Evolutionary conservation across 2,797 vertebrate species (phyloP).

Genomic region (Amniataba percoides): DNA sequence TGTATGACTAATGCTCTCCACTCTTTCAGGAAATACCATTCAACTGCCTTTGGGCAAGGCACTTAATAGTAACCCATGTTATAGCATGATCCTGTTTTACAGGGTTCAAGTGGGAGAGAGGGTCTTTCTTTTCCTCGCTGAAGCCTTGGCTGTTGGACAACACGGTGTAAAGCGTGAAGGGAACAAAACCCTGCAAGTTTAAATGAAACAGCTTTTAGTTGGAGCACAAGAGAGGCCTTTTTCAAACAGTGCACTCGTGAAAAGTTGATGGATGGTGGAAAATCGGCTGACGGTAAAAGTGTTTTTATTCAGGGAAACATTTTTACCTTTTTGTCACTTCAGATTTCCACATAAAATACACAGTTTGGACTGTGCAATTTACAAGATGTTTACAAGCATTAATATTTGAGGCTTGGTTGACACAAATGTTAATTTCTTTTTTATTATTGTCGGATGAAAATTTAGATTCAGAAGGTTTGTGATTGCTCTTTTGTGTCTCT

Average conservation of each 20-base stretch:
- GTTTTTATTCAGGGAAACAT: neutral
- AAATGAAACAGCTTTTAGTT: constrained; percentile 17
- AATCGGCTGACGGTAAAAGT: neutral
- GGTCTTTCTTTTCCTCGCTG: constrained; percentile 33
- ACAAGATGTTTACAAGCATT: constrained; percentile 1
- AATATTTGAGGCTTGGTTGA: neutral
- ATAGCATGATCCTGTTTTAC: constrained; percentile 41
- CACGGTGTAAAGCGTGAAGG: neutral
- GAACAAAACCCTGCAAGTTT: constrained; percentile 18
- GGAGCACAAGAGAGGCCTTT: constrained; percentile 1
- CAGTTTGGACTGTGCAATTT: neutral
- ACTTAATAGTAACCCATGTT: constrained; percentile 48
- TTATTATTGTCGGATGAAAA: no score
- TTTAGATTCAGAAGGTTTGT: no score
- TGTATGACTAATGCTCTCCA: constrained; percentile 47
- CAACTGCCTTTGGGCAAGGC: constrained; percentile 48
- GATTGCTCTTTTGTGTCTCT: no score
- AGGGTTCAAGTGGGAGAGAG: constrained; percentile 40
- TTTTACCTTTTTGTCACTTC: neutral
- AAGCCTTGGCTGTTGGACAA: constrained; percentile 31
- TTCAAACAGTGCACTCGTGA: neutral
- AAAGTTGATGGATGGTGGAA: constrained; percentile 6
- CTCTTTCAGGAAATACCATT: constrained; percentile 41
- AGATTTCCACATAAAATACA: neutral
- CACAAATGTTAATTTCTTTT: no score